Percentiles rank a stretch among this genome's conserved stretches.
Conservation (phyloP, 2,888 invertebrate genomes). For the Bombyx huttoni region DNA sequence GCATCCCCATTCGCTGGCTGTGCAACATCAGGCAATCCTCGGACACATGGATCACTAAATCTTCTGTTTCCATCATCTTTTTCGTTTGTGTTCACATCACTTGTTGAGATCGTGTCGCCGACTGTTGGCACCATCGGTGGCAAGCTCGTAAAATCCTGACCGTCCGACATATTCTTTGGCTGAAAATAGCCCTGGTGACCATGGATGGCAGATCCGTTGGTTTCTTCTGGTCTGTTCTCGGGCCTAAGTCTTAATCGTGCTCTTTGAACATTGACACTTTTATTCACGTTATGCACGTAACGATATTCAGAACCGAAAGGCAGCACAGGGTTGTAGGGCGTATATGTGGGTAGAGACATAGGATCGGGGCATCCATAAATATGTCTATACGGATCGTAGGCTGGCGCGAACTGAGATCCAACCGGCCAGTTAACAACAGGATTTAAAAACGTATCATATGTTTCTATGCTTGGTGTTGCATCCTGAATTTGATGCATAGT, state of each 20-base stretch:
- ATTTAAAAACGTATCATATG: conserved; percentile 41
- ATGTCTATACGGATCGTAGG: conserved; percentile 62
- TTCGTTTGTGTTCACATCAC: conserved; percentile 61
- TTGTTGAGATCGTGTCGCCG: conserved; percentile 58
- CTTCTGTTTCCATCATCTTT: conserved; percentile 70
- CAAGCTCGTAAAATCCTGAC: conserved; percentile 76
- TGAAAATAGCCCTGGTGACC: conserved; percentile 40
- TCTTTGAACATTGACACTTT: conserved; percentile 45
- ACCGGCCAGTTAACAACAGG: conserved; percentile 41
- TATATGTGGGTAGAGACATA: conserved; percentile 75
- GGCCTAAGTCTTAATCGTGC: conserved; percentile 37
- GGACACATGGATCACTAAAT: conserved; percentile 78
- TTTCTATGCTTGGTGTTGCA: conserved; percentile 46
- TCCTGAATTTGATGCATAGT: conserved; percentile 57
- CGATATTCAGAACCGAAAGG: conserved; percentile 47
- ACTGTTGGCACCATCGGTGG: conserved; percentile 78
- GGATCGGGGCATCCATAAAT: conserved; percentile 74
- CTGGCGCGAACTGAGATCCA: conserved; percentile 49
- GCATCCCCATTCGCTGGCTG: conserved; percentile 60
- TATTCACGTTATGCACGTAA: conserved; percentile 41
- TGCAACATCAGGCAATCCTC: conserved; percentile 54
- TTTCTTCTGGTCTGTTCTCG: conserved; percentile 41
- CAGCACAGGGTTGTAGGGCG: conserved; percentile 60
- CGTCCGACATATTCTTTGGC: conserved; percentile 53
- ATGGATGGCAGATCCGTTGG: conserved; percentile 30